These are phyloP conservation scores for Volucella zonaria DNA, from an alignment of 2,888 invertebrate species.

Conservation along the genomic window DNA sequence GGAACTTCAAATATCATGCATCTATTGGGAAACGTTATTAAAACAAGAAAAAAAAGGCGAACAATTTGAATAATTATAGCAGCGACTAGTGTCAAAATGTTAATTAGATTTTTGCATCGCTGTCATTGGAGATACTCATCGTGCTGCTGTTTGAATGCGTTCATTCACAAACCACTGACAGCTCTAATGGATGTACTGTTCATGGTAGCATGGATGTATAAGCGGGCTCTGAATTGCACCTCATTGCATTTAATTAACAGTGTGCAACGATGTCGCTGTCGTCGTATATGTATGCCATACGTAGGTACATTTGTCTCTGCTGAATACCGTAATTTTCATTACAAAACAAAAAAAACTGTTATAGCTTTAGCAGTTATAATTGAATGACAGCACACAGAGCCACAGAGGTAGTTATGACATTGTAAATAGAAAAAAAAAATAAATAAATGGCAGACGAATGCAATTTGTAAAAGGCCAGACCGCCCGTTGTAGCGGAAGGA, in stretches of 20 bases:
- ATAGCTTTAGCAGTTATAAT: conserved; percentile 24
- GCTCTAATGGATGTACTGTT: not conserved
- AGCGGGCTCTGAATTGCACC: conserved; percentile 38
- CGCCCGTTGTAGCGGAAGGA: too few relatives aligned
- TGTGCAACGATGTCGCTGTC: conserved; percentile 28
- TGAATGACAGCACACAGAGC: conserved; percentile 22
- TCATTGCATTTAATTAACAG: conserved; percentile 56
- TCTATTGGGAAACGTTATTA: conserved; percentile 7
- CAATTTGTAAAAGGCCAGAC: not conserved
- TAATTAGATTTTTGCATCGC: conserved; percentile 51
- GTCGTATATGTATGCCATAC: not conserved
- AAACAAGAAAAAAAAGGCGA: not conserved
- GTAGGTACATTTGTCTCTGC: not conserved
- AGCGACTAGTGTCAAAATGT: conserved; percentile 49
- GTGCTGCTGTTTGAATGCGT: conserved; percentile 26
- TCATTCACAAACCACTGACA: conserved; percentile 25
- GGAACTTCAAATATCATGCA: conserved; percentile 14
- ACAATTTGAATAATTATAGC: conserved; percentile 10
- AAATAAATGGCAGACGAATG: not conserved
- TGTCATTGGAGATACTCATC: conserved; percentile 20
- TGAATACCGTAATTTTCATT: conserved; percentile 4
- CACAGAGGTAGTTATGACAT: not conserved
- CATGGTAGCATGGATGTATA: not conserved
- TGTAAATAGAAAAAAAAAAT: not conserved
- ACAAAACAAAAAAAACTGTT: conserved; percentile 15